Base-by-base conservation (phyloP, 2,113 vertebrate genomes). In the Morone saxatilis region DNA sequence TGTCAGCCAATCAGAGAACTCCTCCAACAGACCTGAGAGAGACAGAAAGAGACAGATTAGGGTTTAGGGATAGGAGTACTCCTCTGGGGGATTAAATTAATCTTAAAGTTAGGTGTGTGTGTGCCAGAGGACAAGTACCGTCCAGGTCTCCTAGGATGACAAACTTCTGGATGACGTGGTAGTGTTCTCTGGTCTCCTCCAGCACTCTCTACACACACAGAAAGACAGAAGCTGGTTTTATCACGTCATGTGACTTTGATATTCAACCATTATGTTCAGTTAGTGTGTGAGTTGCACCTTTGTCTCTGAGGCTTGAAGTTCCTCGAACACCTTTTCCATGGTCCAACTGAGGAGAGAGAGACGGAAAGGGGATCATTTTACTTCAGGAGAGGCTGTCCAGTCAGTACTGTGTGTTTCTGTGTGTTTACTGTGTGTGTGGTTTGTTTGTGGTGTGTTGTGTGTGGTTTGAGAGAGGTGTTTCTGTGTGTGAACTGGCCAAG, bases 301-400 rank as follows among this genome's bases (percentile, higher is more conserved):
- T 73, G 96, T 98, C 80, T 99, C 97, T 69, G 97, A 97, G 53
- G 98, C 97, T 57, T 98, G 97, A 84, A 99, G 96, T 84, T 99
- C 98, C 90, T 99, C 98, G 94, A 99, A 99, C 73, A 99, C 97
- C 60, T 97, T 99, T 86, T 99, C 98, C 94, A 97, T 94, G 19
- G 96, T 98, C 98, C 98, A 99, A 69, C 98, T 99, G 82, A 57
- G 71, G n/a, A 63, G 19, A 47, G 45, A 50, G 22, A 56, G 6
- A 22, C 10, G 31, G 31, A 3, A 31, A 31, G 31, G 31, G 31
- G 31, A 31, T 31, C 31, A 31, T 31, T 31, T 31, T 31, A 31
- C 31, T 31, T 31, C 0, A 31, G 31, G 31, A 31, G 31, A 31
- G 31, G 31, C 31, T 31, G 31, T 31, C 31, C 31, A 31, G 31